These are phyloP conservation scores for Jaculus jaculus DNA, from an alignment of 2,113 vertebrate genomes.

Conservation along the genomic window DNA sequence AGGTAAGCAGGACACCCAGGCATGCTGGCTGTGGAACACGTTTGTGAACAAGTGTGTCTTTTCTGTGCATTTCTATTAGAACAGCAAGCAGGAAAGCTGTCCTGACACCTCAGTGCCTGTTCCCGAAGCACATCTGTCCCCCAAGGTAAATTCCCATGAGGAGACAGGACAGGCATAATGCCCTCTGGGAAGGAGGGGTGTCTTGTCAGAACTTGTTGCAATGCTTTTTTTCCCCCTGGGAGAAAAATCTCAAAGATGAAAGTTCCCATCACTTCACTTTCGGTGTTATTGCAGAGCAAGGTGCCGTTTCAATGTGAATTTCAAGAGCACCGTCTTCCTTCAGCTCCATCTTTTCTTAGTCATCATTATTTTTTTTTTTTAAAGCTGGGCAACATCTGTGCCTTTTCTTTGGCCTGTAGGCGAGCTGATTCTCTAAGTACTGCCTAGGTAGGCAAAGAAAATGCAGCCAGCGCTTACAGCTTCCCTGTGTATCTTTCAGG, in stretches of 20 bases:
- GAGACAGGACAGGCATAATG: slow-evolving; percentile 14
- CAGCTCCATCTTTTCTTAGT: not conserved
- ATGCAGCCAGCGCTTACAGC: slow-evolving; percentile 61
- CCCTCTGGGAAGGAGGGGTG: slow-evolving; percentile 64
- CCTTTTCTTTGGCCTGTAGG: slow-evolving; percentile 56
- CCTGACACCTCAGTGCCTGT: not conserved
- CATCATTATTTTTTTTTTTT: not conserved
- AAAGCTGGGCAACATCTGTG: not conserved
- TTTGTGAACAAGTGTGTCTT: not conserved
- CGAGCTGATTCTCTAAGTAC: slow-evolving; percentile 66
- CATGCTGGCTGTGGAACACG: not conserved
- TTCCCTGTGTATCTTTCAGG: slow-evolving; percentile 73
- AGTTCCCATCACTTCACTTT: slow-evolving; percentile 35
- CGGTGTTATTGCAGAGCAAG: slow-evolving; percentile 23
- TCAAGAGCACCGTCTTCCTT: not conserved
- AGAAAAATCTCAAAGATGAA: slow-evolving; percentile 54
- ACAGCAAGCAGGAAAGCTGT: not conserved
- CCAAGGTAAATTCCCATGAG: slow-evolving; percentile 60
- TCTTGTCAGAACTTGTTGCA: slow-evolving; percentile 79
- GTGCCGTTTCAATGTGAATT: not conserved
- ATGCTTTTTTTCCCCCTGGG: not conserved
- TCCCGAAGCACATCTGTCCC: slow-evolving; percentile 54
- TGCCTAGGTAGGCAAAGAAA: slow-evolving; percentile 58
- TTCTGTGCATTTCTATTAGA: slow-evolving; percentile 13
- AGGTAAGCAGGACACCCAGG: accelerated